Base-by-base conservation (phyloP, 2,888 invertebrate species). In the Endotricha flammealis region DNA sequence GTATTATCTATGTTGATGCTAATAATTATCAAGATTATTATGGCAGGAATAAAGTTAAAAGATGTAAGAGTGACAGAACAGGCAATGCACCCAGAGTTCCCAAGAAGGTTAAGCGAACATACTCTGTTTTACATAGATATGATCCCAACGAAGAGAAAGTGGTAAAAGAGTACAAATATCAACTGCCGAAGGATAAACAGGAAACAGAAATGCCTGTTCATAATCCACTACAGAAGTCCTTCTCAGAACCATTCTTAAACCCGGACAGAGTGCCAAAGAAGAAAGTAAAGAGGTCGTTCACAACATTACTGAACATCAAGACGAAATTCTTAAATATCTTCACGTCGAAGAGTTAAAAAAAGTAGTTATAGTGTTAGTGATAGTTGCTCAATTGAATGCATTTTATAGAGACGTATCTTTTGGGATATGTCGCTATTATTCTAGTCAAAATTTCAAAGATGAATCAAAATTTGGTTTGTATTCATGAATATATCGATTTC, bases 381-480 rank as follows among this genome's bases (percentile, higher is more conserved):
- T 62, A 65, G 56, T 85, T 85, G 85, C 85, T 85, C 85, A 86
- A 85, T 59, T 64, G 37, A 53, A 64, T 82, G 85, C 83, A 85
- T 85, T 85, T 83, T n/a, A n/a, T n/a, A n/a, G n/a, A n/a, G n/a
- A n/a, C n/a, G n/a, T n/a, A n/a, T n/a, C n/a, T n/a, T n/a, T n/a
- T n/a, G n/a, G n/a, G n/a, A n/a, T n/a, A n/a, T n/a, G n/a, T n/a
- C n/a, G n/a, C n/a, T n/a, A n/a, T n/a, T n/a, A n/a, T n/a, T n/a
- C n/a, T n/a, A n/a, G n/a, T n/a, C n/a, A n/a, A n/a, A n/a, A n/a
- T n/a, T n/a, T n/a, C n/a, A n/a, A n/a, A n/a, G n/a, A n/a, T n/a
- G n/a, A n/a, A n/a, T n/a, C n/a, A n/a, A n/a, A n/a, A n/a, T n/a
- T n/a, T n/a, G n/a, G n/a, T n/a, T n/a, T n/a, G n/a, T n/a, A n/a